phyloP scores from a whole-genome alignment of 1,140 invertebrate genomes.

The Pristionchus pacificus region DNA sequence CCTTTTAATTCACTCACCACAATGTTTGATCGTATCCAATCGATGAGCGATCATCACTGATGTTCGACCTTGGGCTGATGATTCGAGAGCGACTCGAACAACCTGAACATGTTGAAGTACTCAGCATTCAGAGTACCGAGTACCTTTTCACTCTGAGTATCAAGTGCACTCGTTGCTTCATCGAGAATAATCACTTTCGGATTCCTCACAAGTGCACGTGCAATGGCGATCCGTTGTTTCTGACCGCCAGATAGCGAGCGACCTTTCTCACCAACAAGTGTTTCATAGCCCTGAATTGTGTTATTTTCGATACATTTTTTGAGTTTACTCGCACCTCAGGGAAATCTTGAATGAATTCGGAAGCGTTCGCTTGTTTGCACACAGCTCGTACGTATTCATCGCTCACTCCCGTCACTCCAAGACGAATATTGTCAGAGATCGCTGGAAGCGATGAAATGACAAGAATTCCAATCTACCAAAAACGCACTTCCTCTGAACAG shows the following conservation, averaged over 20 bases:
- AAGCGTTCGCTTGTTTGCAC: slow-evolving; percentile 43
- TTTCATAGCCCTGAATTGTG: slow-evolving; percentile 34
- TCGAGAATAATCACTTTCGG: slow-evolving; percentile 61
- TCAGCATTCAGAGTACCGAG: background rate
- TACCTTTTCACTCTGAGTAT: slow-evolving; percentile 90
- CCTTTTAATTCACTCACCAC: slow-evolving; percentile 60
- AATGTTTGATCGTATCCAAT: slow-evolving; percentile 70
- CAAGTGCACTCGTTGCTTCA: slow-evolving; percentile 73
- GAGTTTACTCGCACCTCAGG: slow-evolving; percentile 37
- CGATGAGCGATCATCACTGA: slow-evolving; percentile 94
- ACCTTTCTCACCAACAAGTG: slow-evolving; percentile 27
- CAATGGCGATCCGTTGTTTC: slow-evolving; percentile 62
- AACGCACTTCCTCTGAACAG: slow-evolving; percentile 24
- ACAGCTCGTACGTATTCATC: slow-evolving; percentile 46
- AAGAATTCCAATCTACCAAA: too few relatives aligned
- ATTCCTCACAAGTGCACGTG: slow-evolving; percentile 54
- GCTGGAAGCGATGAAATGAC: background rate
- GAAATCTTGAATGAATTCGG: slow-evolving; percentile 42
- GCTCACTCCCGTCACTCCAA: slow-evolving; percentile 44
- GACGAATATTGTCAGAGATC: background rate
- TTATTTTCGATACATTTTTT: too few relatives aligned
- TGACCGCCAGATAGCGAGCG: slow-evolving; percentile 42
- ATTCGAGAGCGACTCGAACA: slow-evolving; percentile 71
- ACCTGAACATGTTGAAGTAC: slow-evolving; percentile 38
- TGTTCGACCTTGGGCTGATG: slow-evolving; percentile 79